Evolutionary conservation across 53 echinoderm and acorn worm species (phyloP).

Genomic region (Crossaster papposus): DNA sequence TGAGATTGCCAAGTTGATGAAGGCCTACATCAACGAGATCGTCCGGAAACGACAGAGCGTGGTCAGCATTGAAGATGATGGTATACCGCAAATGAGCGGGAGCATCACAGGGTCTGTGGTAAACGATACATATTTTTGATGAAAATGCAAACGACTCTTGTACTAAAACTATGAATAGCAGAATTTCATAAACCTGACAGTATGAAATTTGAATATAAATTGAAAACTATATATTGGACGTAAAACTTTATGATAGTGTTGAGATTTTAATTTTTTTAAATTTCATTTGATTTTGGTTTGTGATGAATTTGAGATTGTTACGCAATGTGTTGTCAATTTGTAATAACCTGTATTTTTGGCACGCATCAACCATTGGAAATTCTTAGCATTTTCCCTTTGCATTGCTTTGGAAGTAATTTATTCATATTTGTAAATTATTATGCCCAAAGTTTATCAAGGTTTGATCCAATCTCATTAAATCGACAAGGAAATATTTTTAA

Average conservation of each 20-base stretch:
- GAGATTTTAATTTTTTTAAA: too few relatives aligned
- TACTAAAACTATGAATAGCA: background rate
- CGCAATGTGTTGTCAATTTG: too few relatives aligned
- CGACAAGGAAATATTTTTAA: too few relatives aligned
- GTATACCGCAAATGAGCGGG: background rate
- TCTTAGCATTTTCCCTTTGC: too few relatives aligned
- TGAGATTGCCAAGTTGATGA: conserved; percentile 99
- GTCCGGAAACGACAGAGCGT: conserved; percentile 85
- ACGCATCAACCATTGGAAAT: too few relatives aligned
- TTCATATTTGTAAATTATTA: too few relatives aligned
- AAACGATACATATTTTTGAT: conserved; percentile 9
- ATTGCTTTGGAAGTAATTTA: too few relatives aligned
- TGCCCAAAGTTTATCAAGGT: too few relatives aligned
- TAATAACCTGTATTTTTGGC: too few relatives aligned
- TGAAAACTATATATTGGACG: background rate
- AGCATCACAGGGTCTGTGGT: background rate
- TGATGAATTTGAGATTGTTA: background rate
- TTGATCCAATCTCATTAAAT: too few relatives aligned
- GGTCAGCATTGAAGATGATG: conserved; percentile 27
- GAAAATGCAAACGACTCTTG: background rate
- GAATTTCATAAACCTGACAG: background rate
- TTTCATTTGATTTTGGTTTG: background rate
- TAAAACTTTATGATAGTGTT: too few relatives aligned
- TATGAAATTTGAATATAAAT: background rate
- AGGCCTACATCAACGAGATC: conserved; percentile 99